Evolutionary conservation across 92 coral and sea anemone genomes (phyloP), one percentile per base, ranked within the genome.

Genomic region (Siderastrea radians): DNA sequence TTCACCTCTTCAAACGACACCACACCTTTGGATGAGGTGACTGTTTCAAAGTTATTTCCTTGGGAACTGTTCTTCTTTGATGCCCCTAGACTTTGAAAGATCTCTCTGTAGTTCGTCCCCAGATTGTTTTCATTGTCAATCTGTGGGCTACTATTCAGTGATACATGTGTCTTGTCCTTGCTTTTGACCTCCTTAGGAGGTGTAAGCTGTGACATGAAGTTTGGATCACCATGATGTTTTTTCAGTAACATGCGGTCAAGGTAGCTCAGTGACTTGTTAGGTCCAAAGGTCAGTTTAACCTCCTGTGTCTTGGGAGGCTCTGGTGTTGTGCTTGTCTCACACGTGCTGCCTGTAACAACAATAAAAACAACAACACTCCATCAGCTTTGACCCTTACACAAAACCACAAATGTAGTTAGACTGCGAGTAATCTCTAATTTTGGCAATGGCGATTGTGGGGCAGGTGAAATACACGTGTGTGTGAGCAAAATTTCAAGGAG

Each of bases 171-270:
- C 14, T 55, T n/a, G 7, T 55, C 57, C 60, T 75, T 86, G 58
- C 67, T 69, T 44, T 77, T 74, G 51, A 72, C 52, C 15, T 80
- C 79, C 47, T 77, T 84, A 2, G 49, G 53, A 44, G 86, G 59
- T 38, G 87, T 60, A 7, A 2, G 76, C 11, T 46, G 81, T 3
- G 80, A 68, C 5, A 59, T 87, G 57, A 43, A 49, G 75, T 82
- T 85, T 12, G 87, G 65, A 65, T 86, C 63, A 19, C 91, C 89
- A 16, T 93, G 94, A 78, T 89, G 95, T 86, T 97, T 95, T 82
- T 95, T 97, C 61, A 95, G 94, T 57, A 90, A 81, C 79, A 97
- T 75, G 55, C 98, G 98, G 81, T 97, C 98, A 49, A 96, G 92
- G 77, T 97, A 97, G 55, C 92, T 93, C 52, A 97, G 49, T 3